Evolutionary conservation across 2,797 vertebrate species (phyloP).

Genomic region (Phyllotis vaccarum): DNA sequence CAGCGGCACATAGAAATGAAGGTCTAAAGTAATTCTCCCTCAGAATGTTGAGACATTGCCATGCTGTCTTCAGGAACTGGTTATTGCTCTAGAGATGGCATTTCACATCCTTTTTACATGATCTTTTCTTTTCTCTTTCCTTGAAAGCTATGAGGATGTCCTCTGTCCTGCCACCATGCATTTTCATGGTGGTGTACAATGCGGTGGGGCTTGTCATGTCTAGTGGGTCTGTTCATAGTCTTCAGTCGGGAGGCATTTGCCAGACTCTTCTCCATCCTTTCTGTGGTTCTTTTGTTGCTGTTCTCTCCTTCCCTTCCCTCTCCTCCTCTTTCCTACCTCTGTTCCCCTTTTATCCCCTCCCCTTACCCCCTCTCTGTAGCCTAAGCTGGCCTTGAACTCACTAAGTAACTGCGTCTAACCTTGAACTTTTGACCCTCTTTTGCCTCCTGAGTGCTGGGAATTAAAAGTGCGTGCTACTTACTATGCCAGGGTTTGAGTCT

Average conservation of each 20-base stretch:
- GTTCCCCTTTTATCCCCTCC: background rate
- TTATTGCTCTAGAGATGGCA: background rate
- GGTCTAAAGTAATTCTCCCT: constrained; percentile 19
- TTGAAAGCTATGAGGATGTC: background rate
- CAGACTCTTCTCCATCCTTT: background rate
- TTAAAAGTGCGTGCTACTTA: background rate
- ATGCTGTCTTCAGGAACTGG: background rate
- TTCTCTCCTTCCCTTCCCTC: background rate
- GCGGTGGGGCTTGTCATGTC: background rate
- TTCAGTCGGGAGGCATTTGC: background rate
- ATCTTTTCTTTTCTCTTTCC: background rate
- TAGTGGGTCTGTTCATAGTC: background rate
- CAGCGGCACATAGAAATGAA: background rate
- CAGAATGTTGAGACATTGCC: background rate
- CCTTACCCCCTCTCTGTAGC: background rate
- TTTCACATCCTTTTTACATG: background rate
- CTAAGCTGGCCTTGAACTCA: background rate
- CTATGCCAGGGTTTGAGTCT: background rate
- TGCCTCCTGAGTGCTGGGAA: background rate
- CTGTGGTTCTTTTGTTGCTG: background rate
- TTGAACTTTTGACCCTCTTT: background rate
- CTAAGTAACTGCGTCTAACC: background rate
- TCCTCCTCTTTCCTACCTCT: no score
- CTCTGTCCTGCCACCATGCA: background rate
- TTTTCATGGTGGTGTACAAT: background rate